Base-by-base conservation (phyloP, 2,888 invertebrate genomes). In the Leptogaster cylindrica region DNA sequence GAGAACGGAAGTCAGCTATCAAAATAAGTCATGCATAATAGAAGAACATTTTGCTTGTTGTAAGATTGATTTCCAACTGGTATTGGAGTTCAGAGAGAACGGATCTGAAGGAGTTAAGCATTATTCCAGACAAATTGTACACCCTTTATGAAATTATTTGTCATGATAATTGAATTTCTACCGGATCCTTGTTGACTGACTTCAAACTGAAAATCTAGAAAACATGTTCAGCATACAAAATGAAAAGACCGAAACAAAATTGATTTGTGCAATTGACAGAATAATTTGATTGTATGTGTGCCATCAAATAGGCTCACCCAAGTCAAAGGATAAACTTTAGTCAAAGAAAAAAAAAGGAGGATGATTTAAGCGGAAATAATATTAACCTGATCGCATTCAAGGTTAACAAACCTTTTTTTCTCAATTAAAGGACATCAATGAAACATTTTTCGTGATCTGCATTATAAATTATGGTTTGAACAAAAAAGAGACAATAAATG, bases 121-220 rank as follows among this genome's bases (percentile, higher is more conserved):
- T 23, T 36, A 55, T 36, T 55, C 39, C 36, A 55, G 36, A 39
- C 36, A 55, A 55, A 55, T 36, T 55, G 12, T 36, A 55, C n/a
- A 36, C 55, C 36, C 55, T 55, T 55, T 25, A 12, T 12, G 55
- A 55, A 55, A 55, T 55, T 36, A 55, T 55, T 55, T 55, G 12
- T 36, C 55, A 23, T 39, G 55, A 39, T 55, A 36, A 55, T 36
- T 2, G 55, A 36, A 52, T 52, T 16, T 2, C 16, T 8, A n/a
- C 18, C 33, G 18, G 16, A 3, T 7, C 44, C 6, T 7, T 44
- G 18, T 31, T 31, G 6, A 31, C 31, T 31, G 6, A 31, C 31
- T 7, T 31, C 6, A 7, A 31, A 31, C 10, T 31, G 6, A 31
- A 8, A 7, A 7, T 31, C 10, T 31, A 31, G 20, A 6, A 10